These are phyloP conservation scores for Rhincodon typus DNA, from an alignment of 2,797 vertebrate genomes.

Conservation along the genomic window DNA sequence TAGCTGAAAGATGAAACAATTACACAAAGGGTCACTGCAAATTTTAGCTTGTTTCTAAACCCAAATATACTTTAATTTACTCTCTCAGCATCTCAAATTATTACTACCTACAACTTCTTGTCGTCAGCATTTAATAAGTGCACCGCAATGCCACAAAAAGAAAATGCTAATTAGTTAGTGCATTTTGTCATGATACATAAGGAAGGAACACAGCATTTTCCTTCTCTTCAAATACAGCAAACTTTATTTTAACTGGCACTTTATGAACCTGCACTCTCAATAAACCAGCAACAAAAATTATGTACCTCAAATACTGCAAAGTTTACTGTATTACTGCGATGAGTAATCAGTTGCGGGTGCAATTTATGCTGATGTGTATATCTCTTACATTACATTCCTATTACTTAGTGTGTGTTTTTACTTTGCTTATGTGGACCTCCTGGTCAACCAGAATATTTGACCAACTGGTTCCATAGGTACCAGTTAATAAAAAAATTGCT, in stretches of 20 bases:
- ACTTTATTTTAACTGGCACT: not conserved
- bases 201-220: not conserved
- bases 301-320: too few relatives aligned
- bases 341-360: too few relatives aligned
- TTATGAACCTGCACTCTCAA: too few relatives aligned
- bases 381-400: too few relatives aligned
- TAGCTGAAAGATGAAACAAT: conserved; percentile 24
- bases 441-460: too few relatives aligned
- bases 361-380: too few relatives aligned
- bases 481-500: too few relatives aligned
- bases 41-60: not conserved
- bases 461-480: too few relatives aligned
- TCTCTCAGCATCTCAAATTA: not conserved
- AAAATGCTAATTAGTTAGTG: not conserved
- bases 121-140: not conserved
- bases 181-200: not conserved
- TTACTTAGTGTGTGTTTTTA: too few relatives aligned
- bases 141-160: not conserved
- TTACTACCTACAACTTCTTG: not conserved
- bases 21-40: not conserved
- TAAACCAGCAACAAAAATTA: too few relatives aligned
- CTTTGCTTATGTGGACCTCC: too few relatives aligned
- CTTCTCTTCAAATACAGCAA: not conserved
- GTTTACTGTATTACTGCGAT: too few relatives aligned
- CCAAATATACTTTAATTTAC: not conserved